Evolutionary conservation across 2,113 vertebrate species (phyloP).

Genomic region (Baryphthengus martii): DNA sequence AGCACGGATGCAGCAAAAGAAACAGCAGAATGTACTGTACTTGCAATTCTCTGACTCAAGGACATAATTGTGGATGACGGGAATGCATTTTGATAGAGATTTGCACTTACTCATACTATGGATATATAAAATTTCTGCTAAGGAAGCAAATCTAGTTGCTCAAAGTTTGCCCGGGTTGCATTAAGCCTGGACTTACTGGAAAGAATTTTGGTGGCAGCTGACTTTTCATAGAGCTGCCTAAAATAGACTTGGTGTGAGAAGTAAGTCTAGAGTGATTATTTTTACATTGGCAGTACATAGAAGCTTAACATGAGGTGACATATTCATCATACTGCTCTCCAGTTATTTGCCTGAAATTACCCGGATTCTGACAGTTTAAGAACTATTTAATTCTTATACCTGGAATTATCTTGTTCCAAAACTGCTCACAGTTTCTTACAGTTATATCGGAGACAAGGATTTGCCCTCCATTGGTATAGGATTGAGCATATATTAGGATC

Average conservation of each 20-base stretch:
- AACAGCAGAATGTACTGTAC: slow-evolving; percentile 61
- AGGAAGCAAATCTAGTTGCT: slow-evolving; percentile 1
- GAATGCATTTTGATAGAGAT: slow-evolving; percentile 14
- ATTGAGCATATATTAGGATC: neutral
- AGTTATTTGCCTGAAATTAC: neutral
- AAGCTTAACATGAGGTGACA: neutral
- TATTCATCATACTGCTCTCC: neutral
- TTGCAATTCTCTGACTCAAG: slow-evolving; percentile 57
- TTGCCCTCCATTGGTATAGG: neutral
- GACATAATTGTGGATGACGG: slow-evolving; percentile 14
- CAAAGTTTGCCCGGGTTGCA: neutral
- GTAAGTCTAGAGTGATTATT: neutral
- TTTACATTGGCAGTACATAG: neutral
- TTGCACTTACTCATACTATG: neutral
- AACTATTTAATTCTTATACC: neutral
- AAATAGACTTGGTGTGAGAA: slow-evolving; percentile 5
- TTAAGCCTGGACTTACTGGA: neutral
- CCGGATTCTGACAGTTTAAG: neutral
- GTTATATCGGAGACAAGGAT: neutral
- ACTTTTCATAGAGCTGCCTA: neutral
- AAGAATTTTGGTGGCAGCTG: neutral
- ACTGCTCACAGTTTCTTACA: neutral
- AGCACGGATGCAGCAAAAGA: slow-evolving; percentile 55
- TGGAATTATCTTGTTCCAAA: neutral
- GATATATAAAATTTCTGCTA: slow-evolving; percentile 30